Conservation (phyloP, 2,797 vertebrate genomes). For the Rhadinocentrus ornatus region DNA sequence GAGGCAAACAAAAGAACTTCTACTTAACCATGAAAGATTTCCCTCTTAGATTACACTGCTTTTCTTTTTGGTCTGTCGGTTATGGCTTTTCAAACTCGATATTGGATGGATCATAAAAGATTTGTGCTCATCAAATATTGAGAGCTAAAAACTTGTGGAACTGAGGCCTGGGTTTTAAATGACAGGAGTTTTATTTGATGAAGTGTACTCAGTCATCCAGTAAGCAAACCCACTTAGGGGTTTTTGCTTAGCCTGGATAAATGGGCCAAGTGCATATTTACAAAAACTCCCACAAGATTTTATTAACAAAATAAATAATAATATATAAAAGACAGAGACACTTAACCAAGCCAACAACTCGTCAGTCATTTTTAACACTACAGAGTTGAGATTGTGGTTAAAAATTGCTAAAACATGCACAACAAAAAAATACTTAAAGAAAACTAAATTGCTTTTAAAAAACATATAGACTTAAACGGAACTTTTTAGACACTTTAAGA, state of each 20-base stretch:
- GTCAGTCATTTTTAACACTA: neutral
- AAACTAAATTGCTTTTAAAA: no score
- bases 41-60: neutral
- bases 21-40: neutral
- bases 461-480: neutral
- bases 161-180: neutral
- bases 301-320: neutral
- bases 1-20: constrained; percentile 6
- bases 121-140: constrained; percentile 12
- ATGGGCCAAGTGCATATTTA: no score
- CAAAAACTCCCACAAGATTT: neutral
- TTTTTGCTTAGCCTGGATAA: neutral
- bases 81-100: neutral
- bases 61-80: constrained; percentile 1
- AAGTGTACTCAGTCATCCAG: neutral
- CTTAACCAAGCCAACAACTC: no score
- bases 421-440: neutral
- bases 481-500: neutral
- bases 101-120: constrained; percentile 7
- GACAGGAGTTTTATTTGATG: neutral
- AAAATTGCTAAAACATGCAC: neutral
- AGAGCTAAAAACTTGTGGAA: neutral
- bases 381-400: neutral
- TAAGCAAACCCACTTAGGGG: neutral
- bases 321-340: no score